These are phyloP conservation scores for Anolis sagrei DNA, from an alignment of 2,113 vertebrate species.

Conservation along the genomic window DNA sequence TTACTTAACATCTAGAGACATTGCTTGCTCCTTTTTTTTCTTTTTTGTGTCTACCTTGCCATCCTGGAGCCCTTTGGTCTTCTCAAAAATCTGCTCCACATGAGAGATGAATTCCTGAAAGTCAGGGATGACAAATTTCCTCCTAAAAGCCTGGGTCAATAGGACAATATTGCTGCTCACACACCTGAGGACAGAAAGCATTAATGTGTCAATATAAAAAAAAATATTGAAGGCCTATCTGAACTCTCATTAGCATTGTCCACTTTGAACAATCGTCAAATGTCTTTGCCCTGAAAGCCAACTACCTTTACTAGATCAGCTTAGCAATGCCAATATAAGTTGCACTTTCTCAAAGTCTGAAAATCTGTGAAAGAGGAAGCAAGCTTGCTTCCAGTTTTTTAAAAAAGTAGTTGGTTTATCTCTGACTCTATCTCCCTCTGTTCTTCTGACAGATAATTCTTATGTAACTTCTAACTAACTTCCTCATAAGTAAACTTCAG, in stretches of 20 bases:
- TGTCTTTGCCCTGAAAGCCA: background rate
- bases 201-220: background rate
- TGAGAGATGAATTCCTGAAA: conserved; percentile 24
- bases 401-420: background rate
- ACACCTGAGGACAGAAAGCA: background rate
- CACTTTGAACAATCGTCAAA: background rate
- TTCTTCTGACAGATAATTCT: background rate
- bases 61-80: background rate
- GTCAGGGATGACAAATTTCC: conserved; percentile 28
- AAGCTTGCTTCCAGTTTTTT: background rate
- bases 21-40: background rate
- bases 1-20: background rate
- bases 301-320: background rate
- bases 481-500: background rate
- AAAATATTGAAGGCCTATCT: background rate
- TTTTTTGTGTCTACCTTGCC: conserved; percentile 10
- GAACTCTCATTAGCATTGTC: background rate
- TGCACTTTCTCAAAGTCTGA: background rate
- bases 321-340: background rate
- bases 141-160: conserved; percentile 26
- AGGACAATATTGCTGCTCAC: conserved; percentile 34
- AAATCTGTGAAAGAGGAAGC: background rate
- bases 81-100: conserved; percentile 10
- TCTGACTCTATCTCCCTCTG: background rate
- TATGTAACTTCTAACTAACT: background rate